Evolutionary conservation across 2,113 vertebrate species (phyloP).

Genomic region (Pachypanchax playfairii): DNA sequence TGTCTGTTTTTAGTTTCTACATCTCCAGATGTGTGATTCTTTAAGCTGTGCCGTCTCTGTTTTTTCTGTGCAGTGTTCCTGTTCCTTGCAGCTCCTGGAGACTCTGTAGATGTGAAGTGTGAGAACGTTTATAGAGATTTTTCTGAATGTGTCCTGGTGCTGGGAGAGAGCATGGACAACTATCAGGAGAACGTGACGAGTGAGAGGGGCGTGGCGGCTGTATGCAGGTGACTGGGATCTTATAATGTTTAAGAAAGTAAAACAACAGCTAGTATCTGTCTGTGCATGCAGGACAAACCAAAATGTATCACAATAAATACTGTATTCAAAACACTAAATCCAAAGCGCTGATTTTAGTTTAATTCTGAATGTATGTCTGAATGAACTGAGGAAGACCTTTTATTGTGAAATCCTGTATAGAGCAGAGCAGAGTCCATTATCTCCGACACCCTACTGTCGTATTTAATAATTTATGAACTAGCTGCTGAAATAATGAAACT

Average conservation of each 20-base stretch:
- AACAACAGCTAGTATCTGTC: neutral
- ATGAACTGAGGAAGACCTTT: constrained; percentile 15
- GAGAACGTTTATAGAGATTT: constrained; percentile 77
- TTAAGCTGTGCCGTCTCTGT: constrained; percentile 4
- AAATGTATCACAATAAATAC: no score
- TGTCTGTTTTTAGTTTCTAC: neutral
- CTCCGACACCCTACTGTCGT: constrained; percentile 58
- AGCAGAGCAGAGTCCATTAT: constrained; percentile 50
- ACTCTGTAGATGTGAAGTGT: constrained; percentile 63
- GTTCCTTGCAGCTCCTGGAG: constrained; percentile 51
- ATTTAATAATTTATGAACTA: constrained; percentile 77
- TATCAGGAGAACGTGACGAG: constrained; percentile 72
- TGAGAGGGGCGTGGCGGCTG: constrained; percentile 65
- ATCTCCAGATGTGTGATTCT: neutral
- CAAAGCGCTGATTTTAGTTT: neutral
- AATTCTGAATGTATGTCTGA: constrained; percentile 1
- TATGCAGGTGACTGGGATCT: constrained; percentile 71
- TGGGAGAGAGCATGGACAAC: constrained; percentile 79
- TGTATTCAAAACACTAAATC: no score
- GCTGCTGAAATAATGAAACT: constrained; percentile 76
- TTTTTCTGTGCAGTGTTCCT: constrained; percentile 61
- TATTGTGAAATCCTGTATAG: constrained; percentile 30
- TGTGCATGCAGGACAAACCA: neutral
- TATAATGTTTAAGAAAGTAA: neutral
- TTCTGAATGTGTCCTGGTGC: constrained; percentile 78